phyloP scores from a whole-genome alignment of 2,888 invertebrate species.

The Altica lythri region DNA sequence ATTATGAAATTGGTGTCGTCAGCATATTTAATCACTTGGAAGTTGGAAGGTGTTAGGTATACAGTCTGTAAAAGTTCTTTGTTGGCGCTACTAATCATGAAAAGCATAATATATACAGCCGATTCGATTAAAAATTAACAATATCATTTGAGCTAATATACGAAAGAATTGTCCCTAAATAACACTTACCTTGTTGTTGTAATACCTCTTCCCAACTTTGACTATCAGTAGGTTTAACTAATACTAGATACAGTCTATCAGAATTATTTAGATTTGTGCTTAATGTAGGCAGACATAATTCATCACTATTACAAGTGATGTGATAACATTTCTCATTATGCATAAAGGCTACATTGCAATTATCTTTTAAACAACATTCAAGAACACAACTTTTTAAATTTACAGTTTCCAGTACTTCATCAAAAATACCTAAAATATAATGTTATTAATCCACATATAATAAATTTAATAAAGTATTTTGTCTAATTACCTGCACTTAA shows the following conservation, averaged over 20 bases:
- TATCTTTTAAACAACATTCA: constrained; percentile 68
- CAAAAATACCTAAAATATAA: constrained; percentile 55
- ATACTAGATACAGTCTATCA: constrained; percentile 73
- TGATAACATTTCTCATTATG: constrained; percentile 78
- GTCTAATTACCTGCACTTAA: constrained; percentile 52
- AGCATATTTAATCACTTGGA: too few relatives aligned
- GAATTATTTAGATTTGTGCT: constrained; percentile 62
- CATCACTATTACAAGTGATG: constrained; percentile 72
- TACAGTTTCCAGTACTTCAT: constrained; percentile 61
- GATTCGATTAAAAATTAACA: too few relatives aligned
- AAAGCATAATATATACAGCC: too few relatives aligned
- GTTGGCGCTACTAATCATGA: too few relatives aligned
- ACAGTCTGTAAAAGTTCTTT: too few relatives aligned
- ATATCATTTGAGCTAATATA: too few relatives aligned
- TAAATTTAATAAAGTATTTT: too few relatives aligned
- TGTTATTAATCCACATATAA: background rate
- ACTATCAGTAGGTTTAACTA: constrained; percentile 72
- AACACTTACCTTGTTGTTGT: constrained; percentile 42
- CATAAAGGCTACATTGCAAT: constrained; percentile 81
- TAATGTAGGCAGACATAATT: constrained; percentile 71
- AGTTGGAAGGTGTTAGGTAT: too few relatives aligned
- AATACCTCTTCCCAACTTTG: constrained; percentile 60
- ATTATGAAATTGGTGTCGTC: too few relatives aligned
- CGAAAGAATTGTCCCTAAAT: too few relatives aligned
- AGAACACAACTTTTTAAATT: constrained; percentile 68